Evolutionary conservation across 2,888 invertebrate genomes (phyloP), one percentile per base, ranked within the genome.

Genomic region (Drosophila kambysellisi): DNA sequence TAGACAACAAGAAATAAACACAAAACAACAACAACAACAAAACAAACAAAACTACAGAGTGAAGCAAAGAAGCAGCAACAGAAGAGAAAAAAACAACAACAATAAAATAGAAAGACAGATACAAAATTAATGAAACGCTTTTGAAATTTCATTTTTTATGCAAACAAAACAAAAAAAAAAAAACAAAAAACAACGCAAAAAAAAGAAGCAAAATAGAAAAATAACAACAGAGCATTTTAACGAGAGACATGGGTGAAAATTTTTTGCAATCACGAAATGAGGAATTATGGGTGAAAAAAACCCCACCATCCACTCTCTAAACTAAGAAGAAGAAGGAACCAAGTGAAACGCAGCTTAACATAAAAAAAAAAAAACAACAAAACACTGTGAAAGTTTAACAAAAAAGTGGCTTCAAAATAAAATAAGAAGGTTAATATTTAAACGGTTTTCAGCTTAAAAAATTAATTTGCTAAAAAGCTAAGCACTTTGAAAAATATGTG

Each of bases 81-180:
- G 30, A 41, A 17, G 20, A 29, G 41, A 12, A 46, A 29, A 37
- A 43, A 63, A 35, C 46, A 56, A 32, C 25, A 64, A 52, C 50
- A 52, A 62, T 61, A 56, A 54, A 58, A 15, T 48, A 60, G 64
- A 56, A 59, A 75, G 39, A 52, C 37, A 52, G 43, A 61, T 66
- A 74, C 53, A 73, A 76, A 85, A 83, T 85, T 83, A 83, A 88
- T 85, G 74, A 76, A 85, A 88, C 75, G 79, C 63, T 84, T 84
- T 79, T 63, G 71, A 76, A 85, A 88, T 85, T 74, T 81, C 70
- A 64, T 82, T 81, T 79, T 82, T 65, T 83, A 85, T 79, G 76
- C 76, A 74, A 85, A 76, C 76, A 71, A 74, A 85, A 76, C 76
- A 71, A 80, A 66, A 70, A 41, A 48, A 69, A 72, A 20, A 30